Percentiles rank a stretch among this genome's conserved stretches.
Conservation (phyloP, 2,797 vertebrate genomes). For the Microhierax caerulescens region DNA sequence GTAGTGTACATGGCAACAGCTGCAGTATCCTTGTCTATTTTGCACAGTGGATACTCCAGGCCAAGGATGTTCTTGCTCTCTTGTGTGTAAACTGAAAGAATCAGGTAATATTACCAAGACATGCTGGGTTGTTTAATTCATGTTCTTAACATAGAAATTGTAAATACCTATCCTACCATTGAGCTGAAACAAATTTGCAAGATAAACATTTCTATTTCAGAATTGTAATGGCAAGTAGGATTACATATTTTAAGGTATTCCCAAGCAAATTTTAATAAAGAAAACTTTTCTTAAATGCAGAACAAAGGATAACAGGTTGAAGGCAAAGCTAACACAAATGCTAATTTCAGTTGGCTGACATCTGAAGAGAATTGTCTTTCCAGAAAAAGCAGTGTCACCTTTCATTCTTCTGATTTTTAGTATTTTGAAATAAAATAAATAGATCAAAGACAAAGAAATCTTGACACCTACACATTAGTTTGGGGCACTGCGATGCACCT, state of each 20-base stretch:
- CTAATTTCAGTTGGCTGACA: background rate
- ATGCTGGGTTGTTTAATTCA: background rate
- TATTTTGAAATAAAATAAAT: background rate
- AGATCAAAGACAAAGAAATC: background rate
- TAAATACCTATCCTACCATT: background rate
- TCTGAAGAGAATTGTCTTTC: background rate
- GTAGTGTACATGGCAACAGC: constrained; percentile 88
- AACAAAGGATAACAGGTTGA: background rate
- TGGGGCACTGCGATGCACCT: background rate
- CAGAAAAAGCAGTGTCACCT: background rate
- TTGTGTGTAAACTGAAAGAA: constrained; percentile 71
- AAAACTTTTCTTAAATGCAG: background rate
- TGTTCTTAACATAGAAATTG: background rate
- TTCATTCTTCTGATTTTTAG: background rate
- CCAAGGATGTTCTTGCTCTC: constrained; percentile 56
- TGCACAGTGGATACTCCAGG: constrained; percentile 72
- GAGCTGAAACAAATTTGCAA: background rate
- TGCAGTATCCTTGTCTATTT: constrained; percentile 89
- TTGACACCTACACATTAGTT: background rate
- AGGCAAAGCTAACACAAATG: background rate
- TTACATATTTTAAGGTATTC: background rate
- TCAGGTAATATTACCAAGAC: background rate
- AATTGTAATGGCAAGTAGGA: background rate
- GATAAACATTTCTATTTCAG: background rate
- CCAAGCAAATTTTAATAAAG: background rate